phyloP scores from a whole-genome alignment of 35 echinoderm and acorn worm genomes.

The Chiridota heheva region DNA sequence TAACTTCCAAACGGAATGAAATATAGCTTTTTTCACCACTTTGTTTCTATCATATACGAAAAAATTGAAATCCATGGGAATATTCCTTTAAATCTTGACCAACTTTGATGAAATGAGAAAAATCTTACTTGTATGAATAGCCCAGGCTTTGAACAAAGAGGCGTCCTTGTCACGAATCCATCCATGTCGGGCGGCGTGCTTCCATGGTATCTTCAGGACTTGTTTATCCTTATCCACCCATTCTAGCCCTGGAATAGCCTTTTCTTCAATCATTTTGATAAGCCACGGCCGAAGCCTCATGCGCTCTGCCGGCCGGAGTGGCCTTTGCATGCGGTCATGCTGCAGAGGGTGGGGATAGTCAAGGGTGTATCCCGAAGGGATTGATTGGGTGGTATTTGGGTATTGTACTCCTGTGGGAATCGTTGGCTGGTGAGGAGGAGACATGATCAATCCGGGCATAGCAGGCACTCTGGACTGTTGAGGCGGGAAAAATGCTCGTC shows the following conservation, averaged over 20 bases:
- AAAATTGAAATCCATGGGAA: no score
- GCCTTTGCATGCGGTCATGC: not conserved
- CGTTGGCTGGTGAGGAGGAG: not conserved
- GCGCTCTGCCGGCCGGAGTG: constrained; percentile 63
- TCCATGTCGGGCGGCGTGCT: constrained; percentile 92
- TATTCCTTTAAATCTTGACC: no score
- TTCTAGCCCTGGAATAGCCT: constrained; percentile 61
- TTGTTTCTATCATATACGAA: no score
- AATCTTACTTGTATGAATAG: constrained; percentile 97
- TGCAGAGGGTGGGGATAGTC: constrained; percentile 22
- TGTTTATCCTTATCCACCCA: constrained; percentile 78
- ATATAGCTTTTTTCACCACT: no score
- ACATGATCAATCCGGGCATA: no score
- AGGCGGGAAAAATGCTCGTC: no score
- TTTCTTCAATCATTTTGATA: constrained; percentile 66
- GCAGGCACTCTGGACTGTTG: no score
- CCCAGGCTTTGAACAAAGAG: constrained; percentile 89
- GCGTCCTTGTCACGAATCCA: constrained; percentile 85
- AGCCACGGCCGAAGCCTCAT: constrained; percentile 90
- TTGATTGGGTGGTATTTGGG: no score
- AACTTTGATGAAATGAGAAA: no score
- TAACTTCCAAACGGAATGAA: no score
- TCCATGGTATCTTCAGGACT: constrained; percentile 90
- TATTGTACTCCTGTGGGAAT: no score
- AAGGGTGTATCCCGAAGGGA: constrained; percentile 41